Conservation (phyloP, 2,113 vertebrate genomes). For the Trachemys scripta region DNA sequence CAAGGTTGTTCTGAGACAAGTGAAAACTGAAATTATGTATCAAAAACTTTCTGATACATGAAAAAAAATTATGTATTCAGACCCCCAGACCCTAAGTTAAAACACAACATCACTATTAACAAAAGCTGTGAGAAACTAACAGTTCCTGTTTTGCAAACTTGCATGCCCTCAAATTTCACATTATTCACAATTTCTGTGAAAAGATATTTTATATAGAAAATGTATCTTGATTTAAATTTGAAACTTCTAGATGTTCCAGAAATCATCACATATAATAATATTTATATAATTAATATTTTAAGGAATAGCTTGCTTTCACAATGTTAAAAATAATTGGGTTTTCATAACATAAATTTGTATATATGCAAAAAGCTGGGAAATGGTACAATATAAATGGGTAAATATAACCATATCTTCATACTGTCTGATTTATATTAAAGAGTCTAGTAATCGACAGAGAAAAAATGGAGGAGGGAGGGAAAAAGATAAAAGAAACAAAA, state of each 20-base stretch:
- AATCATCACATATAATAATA: neutral
- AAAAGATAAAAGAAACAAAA: neutral
- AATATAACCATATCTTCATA: too few relatives aligned
- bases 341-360: neutral
- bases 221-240: neutral
- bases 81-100: fast-evolving
- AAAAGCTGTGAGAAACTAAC: fast-evolving
- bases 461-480: neutral
- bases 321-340: neutral
- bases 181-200: neutral
- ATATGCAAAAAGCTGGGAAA: neutral
- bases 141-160: neutral
- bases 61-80: neutral
- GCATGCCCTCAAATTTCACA: neutral
- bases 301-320: neutral
- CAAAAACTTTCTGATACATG: neutral
- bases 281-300: neutral
- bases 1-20: neutral
- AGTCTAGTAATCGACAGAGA: neutral
- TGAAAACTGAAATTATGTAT: neutral
- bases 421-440: neutral
- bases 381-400: neutral
- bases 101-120: neutral
- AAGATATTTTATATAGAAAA: neutral
- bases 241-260: neutral